phyloP scores from a whole-genome alignment of 2,797 vertebrate genomes.

The Hydrolagus colliei region DNA sequence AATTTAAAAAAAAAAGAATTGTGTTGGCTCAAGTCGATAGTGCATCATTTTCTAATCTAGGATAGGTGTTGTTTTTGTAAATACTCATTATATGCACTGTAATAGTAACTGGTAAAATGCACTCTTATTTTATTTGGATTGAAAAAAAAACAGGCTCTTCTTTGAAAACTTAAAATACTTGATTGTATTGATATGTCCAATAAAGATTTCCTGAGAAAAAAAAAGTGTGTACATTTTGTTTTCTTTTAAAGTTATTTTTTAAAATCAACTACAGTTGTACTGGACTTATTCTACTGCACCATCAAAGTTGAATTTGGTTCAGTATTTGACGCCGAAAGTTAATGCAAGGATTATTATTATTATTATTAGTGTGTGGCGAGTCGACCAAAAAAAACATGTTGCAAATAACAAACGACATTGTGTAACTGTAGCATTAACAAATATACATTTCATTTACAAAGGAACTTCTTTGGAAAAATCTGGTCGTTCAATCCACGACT shows the following conservation, averaged over 20 bases:
- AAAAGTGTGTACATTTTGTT: constrained; percentile 5
- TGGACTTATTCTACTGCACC: too few species aligned
- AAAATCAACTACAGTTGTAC: too few species aligned
- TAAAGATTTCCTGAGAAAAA: constrained; percentile 70
- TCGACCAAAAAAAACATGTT: too few species aligned
- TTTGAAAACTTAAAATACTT: constrained; percentile 79
- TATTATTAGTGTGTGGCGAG: too few species aligned
- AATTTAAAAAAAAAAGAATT: constrained; percentile 36
- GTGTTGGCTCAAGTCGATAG: constrained; percentile 41
- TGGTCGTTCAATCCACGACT: too few species aligned
- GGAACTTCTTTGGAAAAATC: too few species aligned
- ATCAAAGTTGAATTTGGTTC: too few species aligned
- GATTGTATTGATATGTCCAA: constrained; percentile 92
- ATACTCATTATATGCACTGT: constrained; percentile 74
- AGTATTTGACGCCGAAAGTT: too few species aligned
- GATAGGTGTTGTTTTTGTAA: constrained; percentile 65
- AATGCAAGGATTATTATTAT: too few species aligned
- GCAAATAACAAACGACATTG: too few species aligned
- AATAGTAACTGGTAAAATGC: constrained; percentile 80
- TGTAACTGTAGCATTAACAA: too few species aligned
- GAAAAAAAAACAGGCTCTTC: constrained; percentile 68
- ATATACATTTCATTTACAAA: too few species aligned
- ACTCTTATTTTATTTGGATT: constrained; percentile 65
- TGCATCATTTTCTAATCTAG: constrained; percentile 67
- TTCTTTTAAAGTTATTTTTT: constrained; percentile 6